phyloP scores from a whole-genome alignment of 2,797 vertebrate genomes.

The Sebastes goodei region DNA sequence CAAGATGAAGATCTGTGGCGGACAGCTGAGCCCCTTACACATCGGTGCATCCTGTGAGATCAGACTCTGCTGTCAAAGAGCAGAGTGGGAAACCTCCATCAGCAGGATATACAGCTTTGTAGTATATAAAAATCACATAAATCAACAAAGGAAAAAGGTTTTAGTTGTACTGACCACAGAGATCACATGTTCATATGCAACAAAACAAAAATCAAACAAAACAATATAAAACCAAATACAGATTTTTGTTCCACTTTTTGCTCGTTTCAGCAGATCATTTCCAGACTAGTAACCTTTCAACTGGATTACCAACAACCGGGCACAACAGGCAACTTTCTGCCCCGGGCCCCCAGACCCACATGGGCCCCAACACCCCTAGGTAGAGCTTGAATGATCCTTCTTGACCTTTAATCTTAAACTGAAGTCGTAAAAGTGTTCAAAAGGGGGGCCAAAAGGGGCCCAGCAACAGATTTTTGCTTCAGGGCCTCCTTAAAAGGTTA shows the following conservation, averaged over 20 bases:
- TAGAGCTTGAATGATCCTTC: not conserved
- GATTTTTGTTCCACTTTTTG: not conserved
- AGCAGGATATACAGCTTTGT: not conserved
- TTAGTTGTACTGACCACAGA: not conserved
- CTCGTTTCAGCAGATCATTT: not conserved
- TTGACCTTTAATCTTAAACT: not conserved
- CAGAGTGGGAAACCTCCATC: conserved; percentile 16
- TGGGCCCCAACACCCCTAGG: not conserved
- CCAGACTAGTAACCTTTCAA: not conserved
- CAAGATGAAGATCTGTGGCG: conserved; percentile 72
- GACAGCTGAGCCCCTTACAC: conserved; percentile 33
- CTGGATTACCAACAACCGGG: not conserved
- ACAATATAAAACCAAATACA: not conserved
- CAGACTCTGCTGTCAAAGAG: conserved; percentile 55
- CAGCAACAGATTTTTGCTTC: not conserved
- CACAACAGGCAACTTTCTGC: not conserved
- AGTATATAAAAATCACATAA: not conserved
- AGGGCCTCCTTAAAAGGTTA: too few species aligned
- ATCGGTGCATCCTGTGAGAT: conserved; percentile 57
- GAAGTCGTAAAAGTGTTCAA: not conserved
- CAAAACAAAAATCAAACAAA: not conserved
- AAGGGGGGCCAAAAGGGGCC: not conserved
- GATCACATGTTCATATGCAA: not conserved
- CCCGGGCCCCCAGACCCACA: not conserved
- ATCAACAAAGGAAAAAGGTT: not conserved